Evolutionary conservation across 2,797 vertebrate species (phyloP), one percentile per base, ranked within the genome.

Genomic region (Harpagifer antarcticus): DNA sequence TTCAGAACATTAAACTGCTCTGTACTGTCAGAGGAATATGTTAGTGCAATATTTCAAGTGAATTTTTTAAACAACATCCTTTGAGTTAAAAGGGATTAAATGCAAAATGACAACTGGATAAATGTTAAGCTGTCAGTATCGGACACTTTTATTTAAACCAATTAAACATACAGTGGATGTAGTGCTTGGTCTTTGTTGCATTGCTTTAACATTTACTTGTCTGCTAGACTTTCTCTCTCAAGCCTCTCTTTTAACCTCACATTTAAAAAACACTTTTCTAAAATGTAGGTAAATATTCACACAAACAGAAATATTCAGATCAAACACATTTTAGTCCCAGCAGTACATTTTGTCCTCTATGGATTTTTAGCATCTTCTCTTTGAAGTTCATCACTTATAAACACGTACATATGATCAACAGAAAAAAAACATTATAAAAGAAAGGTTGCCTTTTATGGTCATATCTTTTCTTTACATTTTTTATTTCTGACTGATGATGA

Each of bases 61-160:
- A 58, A 55, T 62, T 63, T 66, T 76, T 64, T 1, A 37, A 49
- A 71, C 65, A 50, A 48, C 1, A 16, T 65, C 68, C 44, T 43
- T 61, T 59, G 20, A 75, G 57, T 56, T 75, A 40, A 77, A 84
- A 69, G 45, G 80, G 50, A 81, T 75, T 59, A 54, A 70, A 72
- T 64, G 11, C 9, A 67, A 52, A 79, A 74, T 74, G 64, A 63
- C 81, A 76, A 49, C 55, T 55, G 15, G 63, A 60, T 65, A 66
- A 73, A 50, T 62, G 66, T 69, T 76, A 53, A 78, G 37, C 59
- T 73, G 71, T 71, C 60, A 68, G 13, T 55, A 48, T 70, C 43
- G 37, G 4, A 69, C 59, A 62, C 33, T 45, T 71, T 52, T 70
- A 74, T 73, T 65, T 43, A 68, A 75, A 63, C 15, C 31, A 37